A percentile compares a stretch with the other conserved stretches of the same genome.
phyloP scores from a whole-genome alignment of 2,888 invertebrate genomes.

The Leptothorax acervorum region DNA sequence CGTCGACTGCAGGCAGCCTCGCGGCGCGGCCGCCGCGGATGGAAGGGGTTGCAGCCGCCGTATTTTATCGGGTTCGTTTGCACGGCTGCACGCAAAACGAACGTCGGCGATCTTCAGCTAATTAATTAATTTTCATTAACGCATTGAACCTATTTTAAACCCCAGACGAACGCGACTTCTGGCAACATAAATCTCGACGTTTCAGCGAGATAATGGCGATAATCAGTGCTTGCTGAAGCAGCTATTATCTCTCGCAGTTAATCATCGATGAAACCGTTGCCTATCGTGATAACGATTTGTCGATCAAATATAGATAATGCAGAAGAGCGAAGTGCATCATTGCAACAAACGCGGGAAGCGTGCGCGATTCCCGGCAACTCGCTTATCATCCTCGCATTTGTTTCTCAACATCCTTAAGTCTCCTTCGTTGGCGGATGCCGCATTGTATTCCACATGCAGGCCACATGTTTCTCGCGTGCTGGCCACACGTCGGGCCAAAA shows the following conservation, averaged over 20 bases:
- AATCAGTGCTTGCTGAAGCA: background rate
- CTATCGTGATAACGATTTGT: conserved; percentile 6
- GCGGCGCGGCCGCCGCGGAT: conserved; percentile 25
- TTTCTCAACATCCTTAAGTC: conserved; percentile 20
- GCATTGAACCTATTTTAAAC: background rate
- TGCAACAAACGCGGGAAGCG: background rate
- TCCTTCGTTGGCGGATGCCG: background rate
- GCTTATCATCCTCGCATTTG: background rate
- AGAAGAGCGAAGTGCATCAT: background rate
- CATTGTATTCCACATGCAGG: conserved; percentile 26
- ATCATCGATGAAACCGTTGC: background rate
- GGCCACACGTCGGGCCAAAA: conserved; percentile 18
- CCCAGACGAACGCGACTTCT: background rate
- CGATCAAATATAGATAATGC: conserved; percentile 21
- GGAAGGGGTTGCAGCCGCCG: conserved; percentile 71
- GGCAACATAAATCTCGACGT: background rate
- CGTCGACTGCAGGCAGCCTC: conserved; percentile 58
- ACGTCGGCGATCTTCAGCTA: background rate
- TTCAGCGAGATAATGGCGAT: background rate
- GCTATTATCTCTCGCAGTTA: background rate
- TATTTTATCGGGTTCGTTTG: conserved; percentile 63
- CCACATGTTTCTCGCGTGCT: conserved; percentile 39
- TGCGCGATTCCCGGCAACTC: background rate
- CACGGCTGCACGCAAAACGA: conserved; percentile 27
- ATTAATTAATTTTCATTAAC: conserved; percentile 3